These are phyloP conservation scores for Pandion haliaetus DNA, from an alignment of 2,113 vertebrate species.

Conservation along the genomic window DNA sequence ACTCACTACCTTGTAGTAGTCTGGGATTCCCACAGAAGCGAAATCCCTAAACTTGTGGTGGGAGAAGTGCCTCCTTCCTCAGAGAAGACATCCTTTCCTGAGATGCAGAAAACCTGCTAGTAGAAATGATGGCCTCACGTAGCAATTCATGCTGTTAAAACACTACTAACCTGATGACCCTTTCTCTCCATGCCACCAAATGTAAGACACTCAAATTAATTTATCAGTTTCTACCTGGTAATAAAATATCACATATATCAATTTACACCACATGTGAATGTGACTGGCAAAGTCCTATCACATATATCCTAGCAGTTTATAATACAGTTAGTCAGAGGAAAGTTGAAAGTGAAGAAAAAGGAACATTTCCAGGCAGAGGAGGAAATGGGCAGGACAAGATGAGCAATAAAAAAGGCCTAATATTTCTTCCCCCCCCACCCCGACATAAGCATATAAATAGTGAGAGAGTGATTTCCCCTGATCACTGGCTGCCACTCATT, in stretches of 20 bases:
- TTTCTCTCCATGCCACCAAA: background rate
- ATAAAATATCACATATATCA: background rate
- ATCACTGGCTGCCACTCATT: background rate
- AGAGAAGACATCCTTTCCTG: background rate
- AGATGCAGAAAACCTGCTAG: background rate
- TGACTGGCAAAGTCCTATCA: background rate
- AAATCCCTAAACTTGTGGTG: background rate
- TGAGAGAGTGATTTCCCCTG: background rate
- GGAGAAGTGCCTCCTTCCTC: background rate
- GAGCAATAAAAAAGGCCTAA: background rate
- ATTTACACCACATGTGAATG: background rate
- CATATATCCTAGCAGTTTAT: background rate
- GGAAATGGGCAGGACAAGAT: conserved; percentile 26
- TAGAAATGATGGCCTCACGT: background rate
- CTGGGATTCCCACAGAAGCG: background rate
- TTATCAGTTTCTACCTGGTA: background rate
- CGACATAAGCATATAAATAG: background rate
- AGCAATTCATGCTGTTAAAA: background rate
- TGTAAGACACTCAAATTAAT: background rate
- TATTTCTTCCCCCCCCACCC: background rate
- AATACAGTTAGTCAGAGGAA: background rate
- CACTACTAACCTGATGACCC: background rate
- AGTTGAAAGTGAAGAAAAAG: conserved; percentile 59
- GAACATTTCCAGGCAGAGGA: conserved; percentile 11
- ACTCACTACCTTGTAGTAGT: background rate